These are phyloP conservation scores for Macrochelys suwanniensis DNA, from an alignment of 2,797 vertebrate species.

Conservation along the genomic window DNA sequence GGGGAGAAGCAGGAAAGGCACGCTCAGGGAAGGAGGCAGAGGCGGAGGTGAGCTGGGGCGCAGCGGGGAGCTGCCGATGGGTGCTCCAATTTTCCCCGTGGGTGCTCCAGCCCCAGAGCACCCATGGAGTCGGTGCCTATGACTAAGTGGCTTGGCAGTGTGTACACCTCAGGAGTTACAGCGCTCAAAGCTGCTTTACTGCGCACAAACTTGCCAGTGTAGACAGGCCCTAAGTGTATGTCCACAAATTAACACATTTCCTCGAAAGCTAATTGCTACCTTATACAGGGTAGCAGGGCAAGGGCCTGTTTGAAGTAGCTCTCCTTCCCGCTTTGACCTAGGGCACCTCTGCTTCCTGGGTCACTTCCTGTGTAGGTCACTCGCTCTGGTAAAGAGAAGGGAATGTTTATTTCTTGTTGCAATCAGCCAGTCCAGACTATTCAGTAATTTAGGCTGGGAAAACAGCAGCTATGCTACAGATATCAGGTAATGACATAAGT, in stretches of 20 bases:
- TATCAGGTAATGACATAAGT: fast-evolving
- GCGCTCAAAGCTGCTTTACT: too few relatives aligned
- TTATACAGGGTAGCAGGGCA: not conserved
- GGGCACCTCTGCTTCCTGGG: not conserved
- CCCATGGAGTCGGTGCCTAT: too few relatives aligned
- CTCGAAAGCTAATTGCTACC: not conserved
- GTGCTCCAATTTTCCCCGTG: too few relatives aligned
- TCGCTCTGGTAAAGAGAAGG: not conserved
- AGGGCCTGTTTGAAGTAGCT: not conserved
- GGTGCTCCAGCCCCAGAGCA: too few relatives aligned
- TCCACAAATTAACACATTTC: not conserved
- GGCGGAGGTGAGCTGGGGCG: too few relatives aligned
- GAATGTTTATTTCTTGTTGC: not conserved
- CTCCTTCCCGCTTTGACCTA: fast-evolving
- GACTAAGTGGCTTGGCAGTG: too few relatives aligned
- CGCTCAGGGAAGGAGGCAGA: too few relatives aligned
- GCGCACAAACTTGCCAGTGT: too few relatives aligned
- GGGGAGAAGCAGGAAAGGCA: too few relatives aligned
- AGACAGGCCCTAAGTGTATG: not conserved
- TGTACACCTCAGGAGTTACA: too few relatives aligned
- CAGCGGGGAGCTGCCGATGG: too few relatives aligned
- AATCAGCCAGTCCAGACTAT: not conserved
- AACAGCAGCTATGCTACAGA: fast-evolving
- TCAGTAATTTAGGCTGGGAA: not conserved
- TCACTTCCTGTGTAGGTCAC: not conserved